Evolutionary conservation across 2,888 invertebrate genomes (phyloP), one percentile per base, ranked within the genome.

Genomic region (Drosophila formosana): DNA sequence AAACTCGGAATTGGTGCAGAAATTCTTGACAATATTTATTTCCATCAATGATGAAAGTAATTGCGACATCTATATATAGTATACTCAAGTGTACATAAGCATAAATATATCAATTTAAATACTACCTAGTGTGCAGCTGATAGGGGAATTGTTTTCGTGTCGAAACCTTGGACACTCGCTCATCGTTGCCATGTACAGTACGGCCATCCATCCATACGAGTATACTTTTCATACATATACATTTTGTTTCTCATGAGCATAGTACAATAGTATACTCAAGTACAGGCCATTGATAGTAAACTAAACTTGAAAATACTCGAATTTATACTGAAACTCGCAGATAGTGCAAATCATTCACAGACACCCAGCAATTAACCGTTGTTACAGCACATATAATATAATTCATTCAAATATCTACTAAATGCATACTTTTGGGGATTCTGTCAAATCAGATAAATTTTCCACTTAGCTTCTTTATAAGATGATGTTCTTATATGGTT

Each of bases 1-100:
- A 23, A 63, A 57, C 64, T 82, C 64, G 78, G 63, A 86, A 88
- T 83, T 88, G 84, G 89, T 85, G 85, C 85, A 85, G 89, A 85
- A 86, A 86, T 66, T 72, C 58, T 56, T 72, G 56, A 71, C 57
- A 65, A 46, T 56, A 56, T 43, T 57, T 57, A 37, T 57, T 57
- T 57, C 37, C 18, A 47, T 57, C 62, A 72, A 68, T 72, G 68
- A 88, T 88, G 83, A 83, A 85, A 85, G 85, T 86, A 75, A 80
- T 77, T 83, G 70, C 76, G 69, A 82, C 80, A 81, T 57, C 49
- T 49, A 66, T 41, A 41, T 18, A 60, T 25, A 37, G 37, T 18
- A 60, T 41, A 46, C 32, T 32, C 23, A 46, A 6, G 46, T 50
- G 28, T 41, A 34, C 25, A 25, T 49, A 39, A 6, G 13, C 6